Conservation (phyloP, 35 echinoderm and acorn worm genomes). For the Apostichopus parvimensis region DNA sequence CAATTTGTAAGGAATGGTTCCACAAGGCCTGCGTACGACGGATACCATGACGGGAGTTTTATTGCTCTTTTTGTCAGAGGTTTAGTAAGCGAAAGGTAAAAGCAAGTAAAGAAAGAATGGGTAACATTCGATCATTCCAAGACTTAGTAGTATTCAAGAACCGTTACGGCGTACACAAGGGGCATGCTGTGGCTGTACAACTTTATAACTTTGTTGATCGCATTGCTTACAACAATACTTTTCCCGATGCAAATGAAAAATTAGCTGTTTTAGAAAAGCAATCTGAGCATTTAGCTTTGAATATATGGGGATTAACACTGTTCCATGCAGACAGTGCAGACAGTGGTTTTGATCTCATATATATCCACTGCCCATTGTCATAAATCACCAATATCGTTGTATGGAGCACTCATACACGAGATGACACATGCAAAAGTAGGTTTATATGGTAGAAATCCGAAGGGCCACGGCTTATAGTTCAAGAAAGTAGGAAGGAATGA, state of each 20-base stretch:
- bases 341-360: slow-evolving; percentile 8
- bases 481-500: slow-evolving; percentile 25
- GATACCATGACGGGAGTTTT: too few species aligned
- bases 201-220: slow-evolving; percentile 12
- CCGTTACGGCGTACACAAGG: neutral
- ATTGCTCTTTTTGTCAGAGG: neutral
- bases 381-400: neutral
- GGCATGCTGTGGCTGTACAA: neutral
- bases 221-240: neutral
- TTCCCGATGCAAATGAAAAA: slow-evolving; percentile 1
- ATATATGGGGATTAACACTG: neutral
- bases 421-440: slow-evolving; percentile 36
- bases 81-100: neutral
- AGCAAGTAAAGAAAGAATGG: neutral
- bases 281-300: neutral
- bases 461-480: neutral
- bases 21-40: neutral
- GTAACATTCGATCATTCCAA: neutral
- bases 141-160: too few species aligned
- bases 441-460: neutral
- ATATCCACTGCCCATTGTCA: neutral
- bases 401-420: slow-evolving; percentile 37
- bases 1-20: neutral
- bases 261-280: neutral
- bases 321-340: neutral